Conservation (phyloP, 2,113 vertebrate species). For the Megaleporinus macrocephalus region DNA sequence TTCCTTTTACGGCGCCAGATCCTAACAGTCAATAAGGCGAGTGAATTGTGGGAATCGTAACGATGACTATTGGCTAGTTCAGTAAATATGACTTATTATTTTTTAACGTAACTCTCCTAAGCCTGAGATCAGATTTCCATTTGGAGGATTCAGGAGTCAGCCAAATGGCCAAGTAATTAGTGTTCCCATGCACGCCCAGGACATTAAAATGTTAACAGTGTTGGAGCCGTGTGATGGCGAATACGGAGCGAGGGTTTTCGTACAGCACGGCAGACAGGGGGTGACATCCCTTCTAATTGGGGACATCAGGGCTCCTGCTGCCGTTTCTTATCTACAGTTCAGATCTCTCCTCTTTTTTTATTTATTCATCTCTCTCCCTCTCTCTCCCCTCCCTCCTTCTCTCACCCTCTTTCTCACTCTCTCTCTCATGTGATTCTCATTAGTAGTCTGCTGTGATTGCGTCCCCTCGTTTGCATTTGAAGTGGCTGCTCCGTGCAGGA, state of each 20-base stretch:
- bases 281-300: constrained; percentile 99
- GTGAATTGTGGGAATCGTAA: constrained; percentile 79
- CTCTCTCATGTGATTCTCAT: constrained; percentile 89
- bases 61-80: constrained; percentile 86
- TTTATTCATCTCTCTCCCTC: constrained; percentile 86
- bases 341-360: constrained; percentile 73
- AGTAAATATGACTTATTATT: constrained; percentile 97
- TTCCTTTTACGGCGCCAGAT: constrained; percentile 82
- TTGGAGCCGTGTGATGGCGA: constrained; percentile 97
- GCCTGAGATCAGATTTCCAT: constrained; percentile 92
- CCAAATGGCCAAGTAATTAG: constrained; percentile 99
- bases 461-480: constrained; percentile 99
- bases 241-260: constrained; percentile 99
- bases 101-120: constrained; percentile 86
- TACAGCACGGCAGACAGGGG: constrained; percentile 92
- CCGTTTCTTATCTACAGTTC: constrained; percentile 93
- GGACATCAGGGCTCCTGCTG: constrained; percentile 98
- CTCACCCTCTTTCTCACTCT: constrained; percentile 77
- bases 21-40: constrained; percentile 88
- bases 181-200: constrained; percentile 95
- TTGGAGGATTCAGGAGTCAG: constrained; percentile 93
- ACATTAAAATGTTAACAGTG: constrained; percentile 99
- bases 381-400: constrained; percentile 77
- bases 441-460: constrained; percentile 95
- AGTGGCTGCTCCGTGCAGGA: constrained; percentile 90